Percentiles rank a stretch among this genome's conserved stretches.
Evolutionary conservation across 1,140 invertebrate genomes (phyloP).

Genomic region (Phthorimaea operculella): DNA sequence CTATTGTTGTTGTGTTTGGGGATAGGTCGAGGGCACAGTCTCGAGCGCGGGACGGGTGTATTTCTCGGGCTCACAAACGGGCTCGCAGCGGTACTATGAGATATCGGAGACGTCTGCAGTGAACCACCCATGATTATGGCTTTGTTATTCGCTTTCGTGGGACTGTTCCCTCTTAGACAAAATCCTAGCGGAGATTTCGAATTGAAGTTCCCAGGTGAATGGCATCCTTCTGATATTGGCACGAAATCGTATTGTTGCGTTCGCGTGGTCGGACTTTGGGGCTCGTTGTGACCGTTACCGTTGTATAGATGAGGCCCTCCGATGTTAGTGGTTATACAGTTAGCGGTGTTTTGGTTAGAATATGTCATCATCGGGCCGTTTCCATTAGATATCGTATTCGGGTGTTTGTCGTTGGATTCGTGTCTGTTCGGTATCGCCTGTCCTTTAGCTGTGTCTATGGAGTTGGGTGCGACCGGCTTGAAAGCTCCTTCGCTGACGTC

Average conservation of each 20-base stretch:
- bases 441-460: conserved; percentile 31
- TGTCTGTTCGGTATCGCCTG: conserved; percentile 23
- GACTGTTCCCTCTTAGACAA: conserved; percentile 43
- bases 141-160: conserved; percentile 52
- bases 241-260: conserved; percentile 85
- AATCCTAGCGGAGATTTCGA: conserved; percentile 54
- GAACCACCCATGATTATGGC: conserved; percentile 57
- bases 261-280: conserved; percentile 70
- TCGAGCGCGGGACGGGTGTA: conserved; percentile 75
- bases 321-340: conserved; percentile 25
- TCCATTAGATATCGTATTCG: conserved; percentile 30
- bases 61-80: conserved; percentile 87
- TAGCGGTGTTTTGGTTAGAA: conserved; percentile 26
- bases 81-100: conserved; percentile 69
- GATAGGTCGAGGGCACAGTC: conserved; percentile 47
- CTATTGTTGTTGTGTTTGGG: conserved; percentile 46
- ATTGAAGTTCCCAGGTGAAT: conserved; percentile 68
- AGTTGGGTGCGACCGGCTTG: conserved; percentile 32
- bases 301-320: conserved; percentile 43
- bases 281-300: conserved; percentile 49
- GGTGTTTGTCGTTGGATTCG: conserved; percentile 31
- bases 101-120: conserved; percentile 55
- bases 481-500: conserved; percentile 40
- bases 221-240: conserved; percentile 81
- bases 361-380: conserved; percentile 37